These are phyloP conservation scores for Aradophagus sp. DNA, from an alignment of 1,140 invertebrate genomes.

Conservation along the genomic window DNA sequence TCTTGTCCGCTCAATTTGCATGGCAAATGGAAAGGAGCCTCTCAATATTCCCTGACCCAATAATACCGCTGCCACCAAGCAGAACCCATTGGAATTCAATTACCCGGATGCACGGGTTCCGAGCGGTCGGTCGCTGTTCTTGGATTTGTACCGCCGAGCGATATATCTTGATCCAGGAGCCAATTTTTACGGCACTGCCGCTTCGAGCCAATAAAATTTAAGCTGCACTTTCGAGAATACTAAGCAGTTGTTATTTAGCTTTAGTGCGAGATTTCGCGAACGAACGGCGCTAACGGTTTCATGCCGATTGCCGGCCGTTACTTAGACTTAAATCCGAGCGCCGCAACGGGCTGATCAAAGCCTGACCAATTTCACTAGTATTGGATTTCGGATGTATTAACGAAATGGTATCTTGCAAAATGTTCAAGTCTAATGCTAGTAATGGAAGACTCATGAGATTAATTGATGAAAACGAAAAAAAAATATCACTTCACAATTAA, in stretches of 20 bases:
- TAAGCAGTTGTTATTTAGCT: conserved; percentile 24
- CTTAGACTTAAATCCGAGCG: conserved; percentile 1
- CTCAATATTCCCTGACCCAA: conserved; percentile 62
- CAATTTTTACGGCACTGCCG: conserved; percentile 1
- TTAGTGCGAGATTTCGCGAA: conserved; percentile 19
- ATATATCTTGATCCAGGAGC: conserved; percentile 34
- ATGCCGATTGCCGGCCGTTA: conserved; percentile 1
- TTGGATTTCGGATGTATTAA: not conserved
- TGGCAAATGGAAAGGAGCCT: conserved; percentile 61
- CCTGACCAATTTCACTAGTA: conserved; percentile 24
- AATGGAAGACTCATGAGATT: no score
- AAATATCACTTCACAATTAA: no score
- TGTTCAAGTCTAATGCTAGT: no score
- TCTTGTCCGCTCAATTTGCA: conserved; percentile 64
- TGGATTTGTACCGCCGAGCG: conserved; percentile 4
- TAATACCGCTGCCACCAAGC: conserved; percentile 58
- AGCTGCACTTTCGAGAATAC: conserved; percentile 26
- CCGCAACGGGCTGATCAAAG: conserved; percentile 22
- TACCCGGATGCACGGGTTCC: conserved; percentile 59
- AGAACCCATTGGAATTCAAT: conserved; percentile 65
- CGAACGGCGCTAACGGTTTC: conserved; percentile 8
- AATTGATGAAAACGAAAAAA: no score
- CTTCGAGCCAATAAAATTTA: conserved; percentile 24
- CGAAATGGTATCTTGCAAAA: no score
- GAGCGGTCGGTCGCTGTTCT: conserved; percentile 27